These are phyloP conservation scores for Eospalax fontanierii DNA, from an alignment of 2,797 vertebrate species.

Conservation along the genomic window DNA sequence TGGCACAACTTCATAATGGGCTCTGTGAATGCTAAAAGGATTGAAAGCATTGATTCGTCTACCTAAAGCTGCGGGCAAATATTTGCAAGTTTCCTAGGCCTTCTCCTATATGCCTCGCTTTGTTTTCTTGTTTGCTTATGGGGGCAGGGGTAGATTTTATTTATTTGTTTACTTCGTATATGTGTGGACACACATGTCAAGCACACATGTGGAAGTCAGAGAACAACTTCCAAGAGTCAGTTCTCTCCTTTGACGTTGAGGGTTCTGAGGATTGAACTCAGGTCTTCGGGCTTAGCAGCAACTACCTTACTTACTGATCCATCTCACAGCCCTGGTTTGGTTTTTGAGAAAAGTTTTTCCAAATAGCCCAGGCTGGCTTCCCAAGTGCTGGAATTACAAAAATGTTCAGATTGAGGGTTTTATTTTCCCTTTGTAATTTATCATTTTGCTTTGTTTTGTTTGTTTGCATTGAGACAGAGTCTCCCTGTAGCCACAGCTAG, in stretches of 20 bases:
- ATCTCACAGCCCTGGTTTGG: neutral
- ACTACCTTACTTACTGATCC: neutral
- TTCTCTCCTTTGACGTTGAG: neutral
- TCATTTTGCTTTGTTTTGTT: too few species aligned
- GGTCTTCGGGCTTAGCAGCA: neutral
- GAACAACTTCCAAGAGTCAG: neutral
- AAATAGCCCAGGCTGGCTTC: neutral
- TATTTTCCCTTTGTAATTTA: too few species aligned
- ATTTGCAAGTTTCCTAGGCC: neutral
- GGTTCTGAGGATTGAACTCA: neutral
- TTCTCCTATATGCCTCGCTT: neutral
- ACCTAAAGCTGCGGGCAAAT: neutral
- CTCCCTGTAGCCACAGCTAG: too few species aligned
- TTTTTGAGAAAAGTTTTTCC: neutral
- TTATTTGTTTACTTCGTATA: neutral
- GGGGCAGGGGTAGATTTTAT: neutral
- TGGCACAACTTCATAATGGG: too few species aligned
- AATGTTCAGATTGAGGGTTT: neutral
- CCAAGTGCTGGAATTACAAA: neutral
- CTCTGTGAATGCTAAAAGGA: neutral
- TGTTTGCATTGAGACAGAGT: too few species aligned
- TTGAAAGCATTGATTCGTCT: neutral
- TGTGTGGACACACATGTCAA: neutral
- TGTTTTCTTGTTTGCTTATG: neutral
- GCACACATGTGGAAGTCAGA: neutral